Evolutionary conservation across 1,140 invertebrate species (phyloP).

Genomic region (Metaphire vulgaris): DNA sequence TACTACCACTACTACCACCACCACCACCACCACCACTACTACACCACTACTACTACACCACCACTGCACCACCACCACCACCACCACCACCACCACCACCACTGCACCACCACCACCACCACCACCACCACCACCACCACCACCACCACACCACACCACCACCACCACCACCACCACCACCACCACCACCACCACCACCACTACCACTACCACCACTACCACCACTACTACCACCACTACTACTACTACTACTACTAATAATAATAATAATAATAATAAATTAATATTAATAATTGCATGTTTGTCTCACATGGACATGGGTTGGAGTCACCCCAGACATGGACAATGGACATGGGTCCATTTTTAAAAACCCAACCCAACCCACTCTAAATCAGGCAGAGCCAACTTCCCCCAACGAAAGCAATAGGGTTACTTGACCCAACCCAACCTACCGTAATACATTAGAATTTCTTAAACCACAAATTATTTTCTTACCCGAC

Average conservation of each 20-base stretch:
- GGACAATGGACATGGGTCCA: no score
- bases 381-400: no score
- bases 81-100: background rate
- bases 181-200: background rate
- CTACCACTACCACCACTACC: background rate
- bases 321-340: no score
- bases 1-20: background rate
- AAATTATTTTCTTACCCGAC: no score
- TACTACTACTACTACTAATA: background rate
- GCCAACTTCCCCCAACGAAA: no score
- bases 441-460: no score
- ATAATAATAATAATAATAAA: background rate
- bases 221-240: background rate
- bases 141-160: background rate
- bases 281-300: no score
- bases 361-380: no score
- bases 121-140: background rate
- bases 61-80: background rate
- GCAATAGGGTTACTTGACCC: no score
- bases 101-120: background rate
- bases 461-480: no score
- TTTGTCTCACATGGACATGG: no score
- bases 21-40: background rate
- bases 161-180: slow-evolving; percentile 1
- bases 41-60: background rate